Evolutionary conservation across 2,888 invertebrate species (phyloP), one percentile per base, ranked within the genome.

Genomic region (Coleophora flavipennella): DNA sequence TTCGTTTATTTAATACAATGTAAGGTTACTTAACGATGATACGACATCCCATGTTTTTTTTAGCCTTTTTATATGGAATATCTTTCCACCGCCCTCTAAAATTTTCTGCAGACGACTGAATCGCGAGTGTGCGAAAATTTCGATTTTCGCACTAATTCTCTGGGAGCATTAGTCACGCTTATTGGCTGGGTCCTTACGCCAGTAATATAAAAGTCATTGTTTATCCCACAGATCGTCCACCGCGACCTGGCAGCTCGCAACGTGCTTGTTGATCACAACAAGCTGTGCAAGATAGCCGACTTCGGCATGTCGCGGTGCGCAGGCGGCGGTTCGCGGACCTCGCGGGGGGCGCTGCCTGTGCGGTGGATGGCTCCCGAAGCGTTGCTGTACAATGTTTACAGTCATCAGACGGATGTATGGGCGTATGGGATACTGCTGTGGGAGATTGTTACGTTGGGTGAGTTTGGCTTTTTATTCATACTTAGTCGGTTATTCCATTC

Each of bases 361-460:
- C 83, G 92, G 14, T 94, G 94, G 94, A 94, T 94, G 94, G 92
- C 94, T 2, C 94, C 94, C 0, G 94, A 94, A 68, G 91, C 93
- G 0, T 72, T 94, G 45, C 87, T 91, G 36, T 92, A 91, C 64
- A 91, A 92, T 43, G 86, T 92, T 33, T 92, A 93, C 70, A 93
- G 92, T 41, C 91, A 91, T 26, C 92, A 92, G 62, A 91, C 92
- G 1, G 94, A 95, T 57, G 92, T 94, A 3, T 95, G 94, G 94
- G 92, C 94, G 28, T 94, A 92, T 59, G 94, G 94, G 12, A 92
- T 95, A 38, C 85, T 94, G 31, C 85, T 94, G 53, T 95, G 94
- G 94, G 94, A 95, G 76, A 93, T 94, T 44, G 92, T 94, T 31
- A 94, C 94, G 8, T 84, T 94, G 53, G 94, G 94, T 91, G 53